Base-by-base conservation (phyloP, 2,113 vertebrate genomes). In the Corythornis cristatus region DNA sequence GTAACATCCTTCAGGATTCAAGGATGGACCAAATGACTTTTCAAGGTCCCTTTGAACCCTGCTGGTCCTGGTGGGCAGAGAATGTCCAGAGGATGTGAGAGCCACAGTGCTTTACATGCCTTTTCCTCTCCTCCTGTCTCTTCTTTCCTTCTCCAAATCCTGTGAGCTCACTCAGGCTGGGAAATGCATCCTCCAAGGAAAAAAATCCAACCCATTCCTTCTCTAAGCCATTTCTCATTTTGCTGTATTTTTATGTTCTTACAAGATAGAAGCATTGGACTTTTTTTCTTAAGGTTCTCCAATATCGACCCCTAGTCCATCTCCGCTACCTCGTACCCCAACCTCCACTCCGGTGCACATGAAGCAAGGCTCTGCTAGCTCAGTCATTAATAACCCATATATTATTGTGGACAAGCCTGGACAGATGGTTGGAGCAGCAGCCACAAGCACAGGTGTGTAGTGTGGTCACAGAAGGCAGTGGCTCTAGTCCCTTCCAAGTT, bases 281-380 rank as follows among this genome's bases (percentile, higher is more conserved):
- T 95, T 94, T 96, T 89, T 96, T 88, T 79, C 95, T 95, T 86
- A 98, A 99, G 99, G 99, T 77, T 99, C 99, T 92, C 99, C 99
- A 85, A 99, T 99, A 97, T 99, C 99, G 89, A 99, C 99, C 68
- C 99, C 99, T 83, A 99, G 99, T 97, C 99, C 99, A 94, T 99
- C 99, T 96, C 99, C 99, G 12, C 97, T 99, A 93, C 99, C 99
- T 96, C 98, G 98, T 89, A 99, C 98, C 45, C 98, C 99, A 87
- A 98, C 98, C 86, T 98, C 98, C 91, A 99, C 98, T 82, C 99
- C 99, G 50, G 98, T 98, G 88, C 98, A 98, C 93, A 98, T 98
- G 98, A 99, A 99, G 97, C 98, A 98, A 96, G 97, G 98, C 89
- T 93, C 98, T 73, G 45, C 97, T 68, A 89, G 95, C 76, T 98